These are phyloP conservation scores for Myiozetetes cayanensis DNA, from an alignment of 2,113 vertebrate genomes.

Conservation along the genomic window DNA sequence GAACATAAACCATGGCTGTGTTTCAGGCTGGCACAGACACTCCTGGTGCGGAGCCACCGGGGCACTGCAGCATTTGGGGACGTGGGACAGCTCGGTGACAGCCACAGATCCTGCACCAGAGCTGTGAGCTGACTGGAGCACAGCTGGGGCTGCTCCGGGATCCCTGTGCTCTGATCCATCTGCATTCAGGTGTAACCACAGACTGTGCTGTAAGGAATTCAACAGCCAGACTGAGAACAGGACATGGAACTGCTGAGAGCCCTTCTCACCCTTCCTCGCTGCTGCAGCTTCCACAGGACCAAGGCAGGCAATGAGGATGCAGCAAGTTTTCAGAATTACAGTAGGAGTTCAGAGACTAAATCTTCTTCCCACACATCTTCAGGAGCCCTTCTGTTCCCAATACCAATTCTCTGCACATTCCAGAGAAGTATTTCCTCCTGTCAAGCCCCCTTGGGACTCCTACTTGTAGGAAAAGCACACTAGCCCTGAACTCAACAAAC, in stretches of 20 bases:
- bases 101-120: rapidly evolving
- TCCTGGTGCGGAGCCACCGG: not conserved
- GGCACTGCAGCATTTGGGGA: rapidly evolving
- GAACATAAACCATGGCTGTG: rapidly evolving
- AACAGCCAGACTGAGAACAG: not conserved
- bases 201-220: not conserved
- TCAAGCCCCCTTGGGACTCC: not conserved
- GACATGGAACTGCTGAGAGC: not conserved
- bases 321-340: not conserved
- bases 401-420: not conserved
- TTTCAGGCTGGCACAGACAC: not conserved
- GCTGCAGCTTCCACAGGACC: not conserved
- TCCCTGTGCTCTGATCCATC: too few species aligned
- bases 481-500: not conserved
- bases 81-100: not conserved
- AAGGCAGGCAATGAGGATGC: not conserved
- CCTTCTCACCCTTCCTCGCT: not conserved
- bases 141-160: not conserved
- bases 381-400: not conserved
- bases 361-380: not conserved
- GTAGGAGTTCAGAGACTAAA: not conserved
- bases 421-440: not conserved
- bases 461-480: not conserved
- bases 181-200: rapidly evolving
- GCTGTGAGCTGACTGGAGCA: not conserved